Percentiles rank a stretch among this genome's conserved stretches.
These are phyloP conservation scores for Agapornis canus DNA, from an alignment of 2,797 vertebrate species.

Conservation along the genomic window DNA sequence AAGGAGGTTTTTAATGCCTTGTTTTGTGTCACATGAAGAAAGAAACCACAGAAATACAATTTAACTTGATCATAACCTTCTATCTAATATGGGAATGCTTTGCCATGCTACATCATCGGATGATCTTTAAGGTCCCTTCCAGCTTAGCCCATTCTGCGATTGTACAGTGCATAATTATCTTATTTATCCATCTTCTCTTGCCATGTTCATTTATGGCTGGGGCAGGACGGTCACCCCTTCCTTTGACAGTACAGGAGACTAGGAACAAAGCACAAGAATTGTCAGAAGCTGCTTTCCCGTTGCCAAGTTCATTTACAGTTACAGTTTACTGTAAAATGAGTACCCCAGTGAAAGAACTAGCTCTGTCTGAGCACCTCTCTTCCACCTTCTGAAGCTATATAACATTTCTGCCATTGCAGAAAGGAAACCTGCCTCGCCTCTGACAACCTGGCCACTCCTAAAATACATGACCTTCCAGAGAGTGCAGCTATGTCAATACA, in stretches of 20 bases:
- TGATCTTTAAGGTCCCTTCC: background rate
- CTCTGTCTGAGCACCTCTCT: background rate
- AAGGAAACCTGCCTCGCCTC: background rate
- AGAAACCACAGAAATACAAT: background rate
- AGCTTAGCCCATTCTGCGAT: background rate
- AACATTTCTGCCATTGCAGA: background rate
- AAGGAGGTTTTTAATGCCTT: background rate
- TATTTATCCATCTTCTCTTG: background rate
- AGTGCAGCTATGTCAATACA: fast-evolving
- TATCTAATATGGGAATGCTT: background rate
- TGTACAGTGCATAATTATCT: background rate
- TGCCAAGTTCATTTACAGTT: background rate
- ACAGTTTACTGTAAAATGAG: background rate
- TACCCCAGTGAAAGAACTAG: background rate
- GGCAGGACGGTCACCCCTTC: background rate
- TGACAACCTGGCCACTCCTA: background rate
- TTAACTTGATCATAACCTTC: background rate
- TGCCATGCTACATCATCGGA: background rate
- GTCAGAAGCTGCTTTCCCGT: background rate
- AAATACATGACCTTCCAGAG: fast-evolving
- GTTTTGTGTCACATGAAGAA: background rate
- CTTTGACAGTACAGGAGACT: background rate
- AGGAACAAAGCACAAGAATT: background rate
- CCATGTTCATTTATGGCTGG: background rate
- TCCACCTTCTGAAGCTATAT: background rate